phyloP scores from a whole-genome alignment of 2,113 vertebrate species.

The Morone saxatilis region DNA sequence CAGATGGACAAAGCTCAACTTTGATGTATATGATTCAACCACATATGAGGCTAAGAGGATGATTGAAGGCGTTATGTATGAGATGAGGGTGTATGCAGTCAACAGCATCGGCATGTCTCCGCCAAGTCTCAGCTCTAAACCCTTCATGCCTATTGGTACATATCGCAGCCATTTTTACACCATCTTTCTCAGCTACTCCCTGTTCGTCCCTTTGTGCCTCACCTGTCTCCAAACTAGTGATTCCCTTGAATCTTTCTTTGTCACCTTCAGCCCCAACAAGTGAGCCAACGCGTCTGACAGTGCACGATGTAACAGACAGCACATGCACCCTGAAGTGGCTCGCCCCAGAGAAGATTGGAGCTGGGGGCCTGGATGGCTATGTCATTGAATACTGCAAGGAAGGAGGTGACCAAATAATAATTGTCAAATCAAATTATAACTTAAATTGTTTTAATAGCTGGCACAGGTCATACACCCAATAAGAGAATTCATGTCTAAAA shows the following conservation, averaged over 20 bases:
- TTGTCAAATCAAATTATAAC: not conserved
- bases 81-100: conserved; percentile 92
- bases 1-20: conserved; percentile 95
- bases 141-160: conserved; percentile 87
- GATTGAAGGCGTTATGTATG: conserved; percentile 93
- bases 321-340: conserved; percentile 92
- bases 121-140: conserved; percentile 87
- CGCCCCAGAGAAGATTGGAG: conserved; percentile 88
- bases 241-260: conserved; percentile 39
- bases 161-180: not conserved
- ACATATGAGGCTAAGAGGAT: conserved; percentile 91
- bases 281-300: conserved; percentile 85
- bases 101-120: conserved; percentile 90
- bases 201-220: conserved; percentile 3
- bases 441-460: not conserved
- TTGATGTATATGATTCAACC: conserved; percentile 85
- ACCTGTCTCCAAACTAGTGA: not conserved
- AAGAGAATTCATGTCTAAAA: not conserved
- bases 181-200: conserved; percentile 3
- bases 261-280: conserved; percentile 88
- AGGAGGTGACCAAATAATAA: conserved; percentile 81
- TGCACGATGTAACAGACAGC: conserved; percentile 90
- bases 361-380: conserved; percentile 92
- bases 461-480: not conserved
- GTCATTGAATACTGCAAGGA: conserved; percentile 92